Conservation (phyloP, 2,888 invertebrate genomes). For the Anorthoa munda region DNA sequence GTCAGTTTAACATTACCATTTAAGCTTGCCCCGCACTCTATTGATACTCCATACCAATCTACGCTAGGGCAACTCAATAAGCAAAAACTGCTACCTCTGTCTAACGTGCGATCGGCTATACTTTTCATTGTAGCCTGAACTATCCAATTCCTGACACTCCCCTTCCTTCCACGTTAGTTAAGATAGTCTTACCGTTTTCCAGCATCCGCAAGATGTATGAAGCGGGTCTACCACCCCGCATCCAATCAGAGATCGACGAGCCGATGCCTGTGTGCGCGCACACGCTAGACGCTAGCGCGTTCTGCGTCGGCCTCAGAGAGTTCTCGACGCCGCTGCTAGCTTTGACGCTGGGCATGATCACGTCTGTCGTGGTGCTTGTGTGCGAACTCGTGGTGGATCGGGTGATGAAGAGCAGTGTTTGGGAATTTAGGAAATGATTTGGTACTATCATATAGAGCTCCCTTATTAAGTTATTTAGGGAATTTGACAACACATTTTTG, state of each 20-base stretch:
- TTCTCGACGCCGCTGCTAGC: conserved; percentile 91
- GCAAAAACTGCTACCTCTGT: background rate
- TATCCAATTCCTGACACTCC: too few relatives aligned
- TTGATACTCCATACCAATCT: too few relatives aligned
- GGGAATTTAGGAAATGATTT: conserved; percentile 27
- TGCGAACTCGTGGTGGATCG: conserved; percentile 75
- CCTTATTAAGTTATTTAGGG: background rate
- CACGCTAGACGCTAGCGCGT: conserved; percentile 83
- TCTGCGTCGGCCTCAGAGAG: conserved; percentile 91
- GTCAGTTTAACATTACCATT: background rate
- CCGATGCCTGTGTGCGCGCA: conserved; percentile 91
- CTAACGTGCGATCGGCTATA: background rate
- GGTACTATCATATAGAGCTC: too few relatives aligned
- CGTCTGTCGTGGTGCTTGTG: conserved; percentile 79
- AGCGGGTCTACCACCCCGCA: conserved; percentile 91
- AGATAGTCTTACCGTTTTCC: conserved; percentile 59
- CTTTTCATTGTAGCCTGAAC: background rate
- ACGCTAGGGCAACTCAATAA: too few relatives aligned
- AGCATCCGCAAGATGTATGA: conserved; percentile 91
- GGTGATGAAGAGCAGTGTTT: conserved; percentile 23
- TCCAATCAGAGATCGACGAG: conserved; percentile 91
- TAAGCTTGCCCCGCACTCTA: background rate
- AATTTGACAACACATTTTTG: too few relatives aligned
- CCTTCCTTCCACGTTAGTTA: background rate
- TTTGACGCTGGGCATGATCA: conserved; percentile 86